phyloP scores from a whole-genome alignment of 2,113 vertebrate genomes.

The Pelusios castaneus region DNA sequence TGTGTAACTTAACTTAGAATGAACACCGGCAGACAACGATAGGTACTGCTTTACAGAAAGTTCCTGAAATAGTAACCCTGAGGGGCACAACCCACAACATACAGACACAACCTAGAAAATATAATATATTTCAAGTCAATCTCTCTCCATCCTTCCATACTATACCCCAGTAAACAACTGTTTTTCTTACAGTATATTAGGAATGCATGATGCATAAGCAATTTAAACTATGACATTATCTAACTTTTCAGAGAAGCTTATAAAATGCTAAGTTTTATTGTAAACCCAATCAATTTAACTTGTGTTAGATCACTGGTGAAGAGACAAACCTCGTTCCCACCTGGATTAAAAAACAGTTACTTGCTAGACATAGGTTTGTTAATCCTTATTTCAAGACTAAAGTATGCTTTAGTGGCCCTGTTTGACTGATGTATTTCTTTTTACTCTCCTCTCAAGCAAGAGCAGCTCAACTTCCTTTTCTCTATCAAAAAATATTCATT shows the following conservation, averaged over 20 bases:
- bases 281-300: not conserved
- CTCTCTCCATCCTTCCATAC: slow-evolving; percentile 13
- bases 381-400: not conserved
- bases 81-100: not conserved
- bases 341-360: not conserved
- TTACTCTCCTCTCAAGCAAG: not conserved
- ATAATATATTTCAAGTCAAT: slow-evolving; percentile 42
- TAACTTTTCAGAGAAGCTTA: not conserved
- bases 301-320: not conserved
- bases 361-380: not conserved
- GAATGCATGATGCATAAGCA: slow-evolving; percentile 27
- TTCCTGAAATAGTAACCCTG: not conserved
- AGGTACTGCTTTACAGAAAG: not conserved
- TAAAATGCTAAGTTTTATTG: not conserved
- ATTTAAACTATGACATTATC: not conserved
- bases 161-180: not conserved
- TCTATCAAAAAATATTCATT: not conserved
- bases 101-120: not conserved
- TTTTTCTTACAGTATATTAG: slow-evolving; percentile 19
- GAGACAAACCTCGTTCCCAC: not conserved
- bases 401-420: not conserved
- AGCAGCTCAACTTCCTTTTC: not conserved
- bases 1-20: not conserved
- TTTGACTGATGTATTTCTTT: not conserved
- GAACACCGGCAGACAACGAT: too few relatives aligned